A percentile compares a stretch with the other conserved stretches of the same genome.
These are phyloP conservation scores for Pelodytes ibericus DNA, from an alignment of 2,797 vertebrate genomes.

Conservation along the genomic window DNA sequence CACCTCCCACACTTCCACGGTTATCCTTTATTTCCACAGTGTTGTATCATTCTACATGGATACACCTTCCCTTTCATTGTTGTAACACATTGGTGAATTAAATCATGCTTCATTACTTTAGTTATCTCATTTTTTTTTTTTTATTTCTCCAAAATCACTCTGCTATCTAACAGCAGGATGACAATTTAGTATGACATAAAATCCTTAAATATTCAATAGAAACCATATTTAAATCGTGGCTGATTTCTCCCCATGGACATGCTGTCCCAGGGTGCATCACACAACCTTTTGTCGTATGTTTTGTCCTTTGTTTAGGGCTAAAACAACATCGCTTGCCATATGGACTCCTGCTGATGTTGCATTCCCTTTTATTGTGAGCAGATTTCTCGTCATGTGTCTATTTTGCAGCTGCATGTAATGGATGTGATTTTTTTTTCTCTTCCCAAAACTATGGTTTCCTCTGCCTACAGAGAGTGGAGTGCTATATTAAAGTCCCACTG, in stretches of 20 bases:
- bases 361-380: constrained; percentile 21
- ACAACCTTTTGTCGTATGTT: constrained; percentile 1
- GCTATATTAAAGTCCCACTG: neutral
- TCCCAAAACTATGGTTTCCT: neutral
- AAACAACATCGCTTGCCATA: constrained; percentile 1
- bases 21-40: too few species aligned
- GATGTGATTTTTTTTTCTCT: constrained; percentile 13
- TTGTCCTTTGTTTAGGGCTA: neutral
- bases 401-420: constrained; percentile 27
- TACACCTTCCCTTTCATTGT: too few species aligned
- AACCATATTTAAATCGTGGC: too few species aligned
- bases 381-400: constrained; percentile 10
- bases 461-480: neutral
- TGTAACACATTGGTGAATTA: too few species aligned
- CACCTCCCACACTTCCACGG: too few species aligned
- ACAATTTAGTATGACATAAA: too few species aligned
- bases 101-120: too few species aligned
- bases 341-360: constrained; percentile 23
- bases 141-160: too few species aligned
- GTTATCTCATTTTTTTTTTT: too few species aligned
- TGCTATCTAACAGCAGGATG: too few species aligned
- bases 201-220: constrained; percentile 1
- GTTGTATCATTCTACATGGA: too few species aligned
- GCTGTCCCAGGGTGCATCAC: neutral
- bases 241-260: neutral